These are phyloP conservation scores for Premnoplex brunnescens DNA, from an alignment of 2,797 vertebrate genomes.

Conservation along the genomic window DNA sequence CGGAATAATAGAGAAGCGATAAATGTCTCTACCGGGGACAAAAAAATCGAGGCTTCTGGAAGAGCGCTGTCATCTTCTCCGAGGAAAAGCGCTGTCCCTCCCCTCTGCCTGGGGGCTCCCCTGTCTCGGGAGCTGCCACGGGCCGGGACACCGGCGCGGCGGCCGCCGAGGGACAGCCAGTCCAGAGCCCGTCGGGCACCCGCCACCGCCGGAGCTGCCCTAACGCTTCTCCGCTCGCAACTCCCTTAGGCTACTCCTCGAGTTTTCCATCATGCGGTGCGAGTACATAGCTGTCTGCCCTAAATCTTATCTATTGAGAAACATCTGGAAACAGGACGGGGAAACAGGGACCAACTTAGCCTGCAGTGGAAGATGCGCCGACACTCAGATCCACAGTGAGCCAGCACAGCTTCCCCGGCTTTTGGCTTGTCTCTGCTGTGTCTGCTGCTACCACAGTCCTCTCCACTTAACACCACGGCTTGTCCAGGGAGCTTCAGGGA, in stretches of 20 bases:
- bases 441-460: neutral
- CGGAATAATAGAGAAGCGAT: neutral
- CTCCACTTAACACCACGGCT: neutral
- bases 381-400: neutral
- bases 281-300: neutral
- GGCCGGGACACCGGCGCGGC: neutral
- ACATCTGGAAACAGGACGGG: neutral
- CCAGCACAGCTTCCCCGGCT: neutral
- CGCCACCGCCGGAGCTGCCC: neutral
- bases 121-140: neutral
- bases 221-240: accelerated
- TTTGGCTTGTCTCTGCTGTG: neutral
- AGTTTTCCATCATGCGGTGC: neutral
- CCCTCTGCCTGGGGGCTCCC: neutral
- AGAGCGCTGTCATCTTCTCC: neutral
- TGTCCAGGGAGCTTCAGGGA: accelerated
- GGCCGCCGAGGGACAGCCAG: neutral
- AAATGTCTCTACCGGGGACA: neutral
- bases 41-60: neutral
- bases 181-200: accelerated
- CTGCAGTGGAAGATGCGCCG: neutral
- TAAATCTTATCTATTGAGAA: neutral
- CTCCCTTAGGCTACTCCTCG: neutral
- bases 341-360: neutral
- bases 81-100: neutral